These are phyloP conservation scores for Stratiomys singularior DNA, from an alignment of 2,888 invertebrate genomes.

Conservation along the genomic window DNA sequence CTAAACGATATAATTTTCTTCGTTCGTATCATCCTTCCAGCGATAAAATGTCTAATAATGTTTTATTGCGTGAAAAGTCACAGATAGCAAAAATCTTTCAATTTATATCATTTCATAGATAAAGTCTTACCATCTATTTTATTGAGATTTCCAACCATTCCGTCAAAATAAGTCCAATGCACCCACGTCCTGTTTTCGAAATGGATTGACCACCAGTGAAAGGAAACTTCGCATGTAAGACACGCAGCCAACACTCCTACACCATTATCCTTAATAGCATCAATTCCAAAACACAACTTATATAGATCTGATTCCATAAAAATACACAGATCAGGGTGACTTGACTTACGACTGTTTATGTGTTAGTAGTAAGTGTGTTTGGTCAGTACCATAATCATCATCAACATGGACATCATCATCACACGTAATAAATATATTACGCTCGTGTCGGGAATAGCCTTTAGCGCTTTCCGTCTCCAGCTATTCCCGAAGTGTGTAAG, in stretches of 20 bases:
- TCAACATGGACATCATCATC: constrained; percentile 39
- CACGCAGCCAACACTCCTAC: background rate
- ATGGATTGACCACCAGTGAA: constrained; percentile 10
- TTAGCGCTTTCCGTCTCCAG: constrained; percentile 28
- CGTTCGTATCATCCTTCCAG: background rate
- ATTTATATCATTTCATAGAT: constrained; percentile 47
- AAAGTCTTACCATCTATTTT: constrained; percentile 22
- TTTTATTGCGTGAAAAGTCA: constrained; percentile 54
- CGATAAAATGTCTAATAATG: constrained; percentile 46
- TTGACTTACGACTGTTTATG: constrained; percentile 35
- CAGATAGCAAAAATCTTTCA: constrained; percentile 53
- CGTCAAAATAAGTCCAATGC: background rate
- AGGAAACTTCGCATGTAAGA: background rate
- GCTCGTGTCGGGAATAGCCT: constrained; percentile 24
- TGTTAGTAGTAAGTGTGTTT: constrained; percentile 48
- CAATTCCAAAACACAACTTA: constrained; percentile 43
- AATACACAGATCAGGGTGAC: constrained; percentile 41
- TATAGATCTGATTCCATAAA: constrained; percentile 46
- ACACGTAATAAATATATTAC: constrained; percentile 24
- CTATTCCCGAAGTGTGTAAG: background rate
- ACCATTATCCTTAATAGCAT: constrained; percentile 19
- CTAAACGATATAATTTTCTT: no score
- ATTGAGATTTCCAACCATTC: constrained; percentile 25
- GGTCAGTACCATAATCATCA: constrained; percentile 42
- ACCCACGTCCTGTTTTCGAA: background rate